Percentiles rank a stretch among this genome's conserved stretches.
Conservation (phyloP, 2,797 vertebrate species). For the Semaprochilodus insignis region DNA sequence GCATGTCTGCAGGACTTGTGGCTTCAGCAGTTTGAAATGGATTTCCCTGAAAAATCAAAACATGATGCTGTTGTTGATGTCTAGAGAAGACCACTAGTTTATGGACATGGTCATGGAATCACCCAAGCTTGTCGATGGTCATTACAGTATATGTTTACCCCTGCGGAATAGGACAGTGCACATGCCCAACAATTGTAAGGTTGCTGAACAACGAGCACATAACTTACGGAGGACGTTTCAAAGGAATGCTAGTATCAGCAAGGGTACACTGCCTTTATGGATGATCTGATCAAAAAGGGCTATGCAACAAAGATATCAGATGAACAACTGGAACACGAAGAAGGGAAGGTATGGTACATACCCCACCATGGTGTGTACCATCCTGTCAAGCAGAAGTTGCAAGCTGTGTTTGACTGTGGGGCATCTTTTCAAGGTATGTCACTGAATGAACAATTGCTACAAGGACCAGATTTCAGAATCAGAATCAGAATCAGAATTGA, state of each 20-base stretch:
- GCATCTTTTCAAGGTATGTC: constrained; percentile 13
- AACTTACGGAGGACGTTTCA: not conserved
- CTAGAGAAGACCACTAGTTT: constrained; percentile 30
- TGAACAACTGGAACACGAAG: not conserved
- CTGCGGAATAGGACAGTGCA: constrained; percentile 9
- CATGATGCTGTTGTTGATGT: constrained; percentile 28
- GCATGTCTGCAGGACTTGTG: not conserved
- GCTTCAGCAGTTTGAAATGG: constrained; percentile 36
- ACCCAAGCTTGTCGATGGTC: constrained; percentile 5
- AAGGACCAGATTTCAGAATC: constrained; percentile 14
- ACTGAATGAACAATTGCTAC: constrained; percentile 19
- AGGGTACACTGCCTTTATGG: not conserved
- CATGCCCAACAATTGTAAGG: constrained; percentile 28
- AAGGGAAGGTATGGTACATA: constrained; percentile 19
- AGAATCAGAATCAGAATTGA: too few species aligned
- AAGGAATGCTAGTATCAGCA: not conserved
- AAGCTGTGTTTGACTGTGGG: constrained; percentile 16
- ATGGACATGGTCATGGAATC: constrained; percentile 31
- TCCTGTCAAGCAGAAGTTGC: not conserved
- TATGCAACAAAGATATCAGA: not conserved
- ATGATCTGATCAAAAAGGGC: not conserved
- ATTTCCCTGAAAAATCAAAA: constrained; percentile 34
- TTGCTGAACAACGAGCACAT: constrained; percentile 27
- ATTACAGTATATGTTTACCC: constrained; percentile 30
- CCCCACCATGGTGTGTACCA: not conserved